Base-by-base conservation (phyloP, 2,797 vertebrate species). In the Neomorphus geoffroyi region DNA sequence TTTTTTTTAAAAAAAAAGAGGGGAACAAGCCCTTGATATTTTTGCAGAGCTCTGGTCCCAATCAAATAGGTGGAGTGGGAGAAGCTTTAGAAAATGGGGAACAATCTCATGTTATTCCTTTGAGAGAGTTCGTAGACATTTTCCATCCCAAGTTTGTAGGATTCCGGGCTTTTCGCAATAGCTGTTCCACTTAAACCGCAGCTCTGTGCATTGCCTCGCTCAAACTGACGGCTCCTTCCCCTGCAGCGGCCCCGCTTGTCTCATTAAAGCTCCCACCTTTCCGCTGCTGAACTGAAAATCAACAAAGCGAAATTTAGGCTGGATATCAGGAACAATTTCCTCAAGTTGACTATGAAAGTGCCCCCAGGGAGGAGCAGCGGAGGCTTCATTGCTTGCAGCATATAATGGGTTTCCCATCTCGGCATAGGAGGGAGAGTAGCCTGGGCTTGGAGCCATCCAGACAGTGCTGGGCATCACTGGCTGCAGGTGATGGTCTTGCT, bases 261-360 rank as follows among this genome's bases (percentile, higher is more conserved):
- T 96, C 95, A 82, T 96, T 94, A 96, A 94, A 96, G 92, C 94
- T 95, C 93, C 93, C 91, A 91, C 93, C 94, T 96, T 97, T 96
- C 95, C 88, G 81, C 92, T 89, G 86, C 92, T 93, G 62, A 96
- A 57, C 74, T 82, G 96, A 96, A 96, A 83, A 93, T 87, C 88
- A 92, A 92, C 94, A 96, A 95, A 96, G 96, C 86, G 71, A 91
- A 94, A 95, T 84, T 90, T 74, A 82, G 82, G 69, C 91, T 86
- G 93, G 93, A 86, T 92, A 93, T 92, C 70, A 91, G 92, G 92
- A 96, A 88, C 90, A 95, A 95, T 93, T 93, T 96, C 93, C 96
- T 95, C 91, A 83, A 91, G 94, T 82, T 80, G 92, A 95, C 90
- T 53, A 10, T 93, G 93, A 81, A 95, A 92, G 19, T 4, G 23